Evolutionary conservation across 2,888 invertebrate species (phyloP).

Genomic region (Ethmia dodecea): DNA sequence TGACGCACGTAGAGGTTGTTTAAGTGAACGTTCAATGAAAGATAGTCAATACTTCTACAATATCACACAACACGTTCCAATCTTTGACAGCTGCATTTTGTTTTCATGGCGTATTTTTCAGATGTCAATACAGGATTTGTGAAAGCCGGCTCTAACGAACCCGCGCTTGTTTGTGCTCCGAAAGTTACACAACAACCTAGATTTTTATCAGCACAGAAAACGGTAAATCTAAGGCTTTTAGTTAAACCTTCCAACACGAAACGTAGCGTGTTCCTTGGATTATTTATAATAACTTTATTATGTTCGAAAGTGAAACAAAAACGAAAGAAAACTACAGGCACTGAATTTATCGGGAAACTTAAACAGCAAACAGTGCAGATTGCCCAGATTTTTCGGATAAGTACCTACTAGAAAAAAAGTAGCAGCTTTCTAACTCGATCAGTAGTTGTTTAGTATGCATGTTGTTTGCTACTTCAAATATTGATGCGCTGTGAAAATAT

Average conservation of each 20-base stretch:
- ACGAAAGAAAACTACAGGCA: too few species aligned
- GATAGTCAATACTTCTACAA: too few species aligned
- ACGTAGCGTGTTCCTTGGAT: conserved; percentile 15
- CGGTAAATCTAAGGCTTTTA: conserved; percentile 6
- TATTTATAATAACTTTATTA: conserved; percentile 9
- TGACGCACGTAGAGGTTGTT: neutral
- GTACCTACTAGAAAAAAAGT: too few species aligned
- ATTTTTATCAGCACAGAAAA: conserved; percentile 28
- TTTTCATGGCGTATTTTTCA: conserved; percentile 33
- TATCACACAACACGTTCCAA: too few species aligned
- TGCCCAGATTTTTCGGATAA: too few species aligned
- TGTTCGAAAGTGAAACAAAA: too few species aligned
- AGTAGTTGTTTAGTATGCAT: too few species aligned
- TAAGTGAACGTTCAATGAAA: neutral
- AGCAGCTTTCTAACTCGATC: too few species aligned
- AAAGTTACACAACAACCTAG: conserved; percentile 23
- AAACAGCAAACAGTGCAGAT: too few species aligned
- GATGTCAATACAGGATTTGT: conserved; percentile 46
- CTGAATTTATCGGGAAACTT: too few species aligned
- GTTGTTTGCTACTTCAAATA: too few species aligned
- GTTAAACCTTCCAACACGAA: conserved; percentile 18
- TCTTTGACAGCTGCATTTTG: conserved; percentile 8
- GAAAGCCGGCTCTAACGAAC: conserved; percentile 50
- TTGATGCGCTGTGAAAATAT: too few species aligned
- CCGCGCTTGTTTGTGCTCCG: conserved; percentile 38